These are phyloP conservation scores for Pristionchus fissidentatus DNA, from an alignment of 2,888 invertebrate genomes.

Conservation along the genomic window DNA sequence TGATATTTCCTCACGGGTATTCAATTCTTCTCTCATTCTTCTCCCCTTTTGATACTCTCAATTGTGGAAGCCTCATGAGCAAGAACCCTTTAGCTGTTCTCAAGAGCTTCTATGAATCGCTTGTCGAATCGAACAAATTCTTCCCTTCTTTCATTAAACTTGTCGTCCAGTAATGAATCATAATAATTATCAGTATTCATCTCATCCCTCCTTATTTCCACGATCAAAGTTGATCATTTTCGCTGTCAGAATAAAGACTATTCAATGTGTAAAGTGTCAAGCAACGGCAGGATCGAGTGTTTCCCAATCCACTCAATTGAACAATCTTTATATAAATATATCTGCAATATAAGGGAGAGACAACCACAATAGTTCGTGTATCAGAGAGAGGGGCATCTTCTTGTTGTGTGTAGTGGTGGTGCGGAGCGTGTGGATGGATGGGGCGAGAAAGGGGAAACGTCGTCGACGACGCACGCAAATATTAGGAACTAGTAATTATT, in stretches of 20 bases:
- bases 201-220: neutral
- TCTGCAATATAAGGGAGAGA: constrained; percentile 26
- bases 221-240: too few relatives aligned
- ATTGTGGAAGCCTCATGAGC: too few relatives aligned
- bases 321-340: constrained; percentile 40
- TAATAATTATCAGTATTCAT: neutral
- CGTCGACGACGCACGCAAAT: constrained; percentile 3
- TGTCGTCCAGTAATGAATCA: constrained; percentile 10
- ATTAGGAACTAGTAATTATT: constrained; percentile 38
- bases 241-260: constrained; percentile 1
- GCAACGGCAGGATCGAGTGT: neutral
- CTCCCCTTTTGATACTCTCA: too few relatives aligned
- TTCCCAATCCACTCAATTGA: neutral
- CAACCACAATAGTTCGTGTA: constrained; percentile 39
- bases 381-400: neutral
- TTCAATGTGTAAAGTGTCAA: neutral
- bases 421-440: neutral
- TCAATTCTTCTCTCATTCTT: too few relatives aligned
- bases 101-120: neutral
- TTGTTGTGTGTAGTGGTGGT: neutral
- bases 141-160: neutral
- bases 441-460: neutral
- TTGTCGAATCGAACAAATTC: constrained; percentile 1
- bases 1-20: too few relatives aligned
- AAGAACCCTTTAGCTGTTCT: too few relatives aligned